Percentiles rank a stretch among this genome's conserved stretches.
Conservation (phyloP, 2,888 invertebrate genomes). For the Fabriciana adippe region DNA sequence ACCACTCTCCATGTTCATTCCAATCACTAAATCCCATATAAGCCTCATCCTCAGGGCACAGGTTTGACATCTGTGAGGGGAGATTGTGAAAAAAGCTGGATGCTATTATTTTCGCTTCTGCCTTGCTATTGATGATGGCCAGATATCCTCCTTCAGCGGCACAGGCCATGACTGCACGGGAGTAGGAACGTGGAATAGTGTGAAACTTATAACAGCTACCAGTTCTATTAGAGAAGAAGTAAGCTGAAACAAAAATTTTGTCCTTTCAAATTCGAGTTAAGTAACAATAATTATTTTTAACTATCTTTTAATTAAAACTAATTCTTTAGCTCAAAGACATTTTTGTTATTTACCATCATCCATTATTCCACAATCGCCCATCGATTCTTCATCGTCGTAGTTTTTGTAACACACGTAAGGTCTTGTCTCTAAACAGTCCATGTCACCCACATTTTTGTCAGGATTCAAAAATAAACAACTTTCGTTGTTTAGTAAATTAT, state of each 20-base stretch:
- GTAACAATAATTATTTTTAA: not conserved
- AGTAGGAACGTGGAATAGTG: conserved; percentile 35
- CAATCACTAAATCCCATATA: conserved; percentile 40
- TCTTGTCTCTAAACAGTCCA: conserved; percentile 40
- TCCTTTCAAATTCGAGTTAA: too few relatives aligned
- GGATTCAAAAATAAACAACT: conserved; percentile 41
- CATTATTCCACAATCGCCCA: conserved; percentile 44
- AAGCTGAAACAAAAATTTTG: conserved; percentile 25
- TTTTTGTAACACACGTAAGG: conserved; percentile 48
- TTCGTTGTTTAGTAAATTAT: conserved; percentile 45
- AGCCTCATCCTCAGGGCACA: not conserved
- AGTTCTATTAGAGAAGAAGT: conserved; percentile 30
- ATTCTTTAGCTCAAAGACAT: not conserved
- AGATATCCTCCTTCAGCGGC: conserved; percentile 42
- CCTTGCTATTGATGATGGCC: conserved; percentile 41
- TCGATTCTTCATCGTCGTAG: conserved; percentile 21
- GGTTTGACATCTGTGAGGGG: not conserved
- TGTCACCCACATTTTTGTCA: conserved; percentile 44
- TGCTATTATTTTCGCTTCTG: conserved; percentile 44
- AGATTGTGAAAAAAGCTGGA: not conserved
- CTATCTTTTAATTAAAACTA: not conserved
- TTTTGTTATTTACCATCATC: conserved; percentile 41
- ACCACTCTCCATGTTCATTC: conserved; percentile 42
- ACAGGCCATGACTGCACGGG: conserved; percentile 41
- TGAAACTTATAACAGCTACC: conserved; percentile 45